Base-by-base conservation (phyloP, 2,888 invertebrate species). In the Cactoblastis cactorum region DNA sequence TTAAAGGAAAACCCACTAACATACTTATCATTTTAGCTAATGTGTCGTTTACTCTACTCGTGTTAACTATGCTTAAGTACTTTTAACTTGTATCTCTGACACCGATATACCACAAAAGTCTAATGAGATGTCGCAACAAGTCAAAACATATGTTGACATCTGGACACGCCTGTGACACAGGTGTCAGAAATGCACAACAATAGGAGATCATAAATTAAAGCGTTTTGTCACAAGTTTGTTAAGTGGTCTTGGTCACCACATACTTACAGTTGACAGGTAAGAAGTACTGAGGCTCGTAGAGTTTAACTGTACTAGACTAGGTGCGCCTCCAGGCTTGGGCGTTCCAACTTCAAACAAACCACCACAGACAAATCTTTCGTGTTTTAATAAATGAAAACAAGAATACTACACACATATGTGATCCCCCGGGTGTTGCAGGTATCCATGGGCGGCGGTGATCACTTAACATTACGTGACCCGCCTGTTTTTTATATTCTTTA, bases 51-150 rank as follows among this genome's bases (percentile, higher is more conserved):
- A n/a, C n/a, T n/a, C n/a, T n/a, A n/a, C n/a, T n/a, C n/a, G n/a
- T n/a, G n/a, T n/a, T n/a, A n/a, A n/a, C n/a, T n/a, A n/a, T n/a
- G n/a, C n/a, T n/a, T 4, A n/a, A 34, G 9, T n/a, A 34, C 33
- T n/a, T 11, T 34, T 14, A 35, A 14, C 14, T 11, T 34, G 12
- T 12, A 9, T 37, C 17, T 32, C 14, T 15, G 41, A 43, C 28
- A 43, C 14, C 43, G 43, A 43, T 43, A 43, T 43, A 28, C 28
- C 43, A 22, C 37, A 17, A 38, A 18, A 6, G 22, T 12, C 19
- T 12, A 39, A 19, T 22, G 39, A 12, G 22, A 39, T 39, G 39
- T 39, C 22, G 39, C 39, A 39, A 39, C 4, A n/a, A 6, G 12
- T 11, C 19, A 3, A 12, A n/a, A n/a, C 39, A 39, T 11, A 18